Evolutionary conservation across 2,797 vertebrate genomes (phyloP).

Genomic region (Aselliscus stoliczkanus): DNA sequence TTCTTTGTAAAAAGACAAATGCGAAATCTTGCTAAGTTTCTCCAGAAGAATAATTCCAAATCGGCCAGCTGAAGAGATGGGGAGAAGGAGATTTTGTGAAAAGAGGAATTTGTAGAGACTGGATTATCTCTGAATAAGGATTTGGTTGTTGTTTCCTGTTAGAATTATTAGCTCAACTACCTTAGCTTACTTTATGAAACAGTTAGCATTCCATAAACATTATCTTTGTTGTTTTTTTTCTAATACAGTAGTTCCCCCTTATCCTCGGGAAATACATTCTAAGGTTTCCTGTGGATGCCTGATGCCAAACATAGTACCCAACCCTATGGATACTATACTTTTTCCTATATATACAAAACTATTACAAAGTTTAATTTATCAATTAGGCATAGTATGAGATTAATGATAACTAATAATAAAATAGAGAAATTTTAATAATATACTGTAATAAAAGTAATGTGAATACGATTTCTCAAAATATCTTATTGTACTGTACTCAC

Average conservation of each 20-base stretch:
- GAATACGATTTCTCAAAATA: background rate
- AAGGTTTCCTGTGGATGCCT: background rate
- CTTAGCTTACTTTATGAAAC: background rate
- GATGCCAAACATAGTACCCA: background rate
- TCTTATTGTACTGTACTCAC: background rate
- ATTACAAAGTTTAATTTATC: background rate
- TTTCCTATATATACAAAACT: background rate
- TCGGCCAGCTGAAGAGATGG: slow-evolving; percentile 20
- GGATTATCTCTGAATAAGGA: background rate
- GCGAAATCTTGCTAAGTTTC: background rate
- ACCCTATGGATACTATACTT: background rate
- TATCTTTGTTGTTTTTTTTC: background rate
- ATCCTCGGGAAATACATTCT: background rate
- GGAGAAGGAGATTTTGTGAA: background rate
- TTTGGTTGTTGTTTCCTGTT: slow-evolving; percentile 18
- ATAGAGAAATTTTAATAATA: background rate
- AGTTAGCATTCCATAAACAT: background rate
- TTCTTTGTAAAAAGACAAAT: slow-evolving; percentile 47
- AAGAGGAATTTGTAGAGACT: background rate
- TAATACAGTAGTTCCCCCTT: background rate
- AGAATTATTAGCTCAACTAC: slow-evolving; percentile 2
- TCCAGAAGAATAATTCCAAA: slow-evolving; percentile 6
- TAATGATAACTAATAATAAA: background rate
- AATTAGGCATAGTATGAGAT: background rate
- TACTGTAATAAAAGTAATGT: background rate